These are phyloP conservation scores for Prunella fulvescens DNA, from an alignment of 2,113 vertebrate genomes.

Conservation along the genomic window DNA sequence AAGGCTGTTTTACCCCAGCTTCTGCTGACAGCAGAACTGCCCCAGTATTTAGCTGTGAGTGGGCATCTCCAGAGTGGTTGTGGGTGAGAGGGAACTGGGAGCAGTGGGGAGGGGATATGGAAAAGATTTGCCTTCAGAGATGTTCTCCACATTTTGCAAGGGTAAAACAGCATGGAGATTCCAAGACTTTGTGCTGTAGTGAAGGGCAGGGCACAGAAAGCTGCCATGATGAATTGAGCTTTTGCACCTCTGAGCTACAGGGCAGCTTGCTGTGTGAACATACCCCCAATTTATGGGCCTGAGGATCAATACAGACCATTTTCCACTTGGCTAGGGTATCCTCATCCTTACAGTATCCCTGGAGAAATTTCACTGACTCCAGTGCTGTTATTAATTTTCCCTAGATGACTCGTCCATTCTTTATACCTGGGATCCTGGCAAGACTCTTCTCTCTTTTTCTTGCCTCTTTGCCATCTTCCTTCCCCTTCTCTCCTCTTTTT, in stretches of 20 bases:
- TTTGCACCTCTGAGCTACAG: background rate
- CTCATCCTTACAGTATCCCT: background rate
- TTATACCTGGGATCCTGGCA: background rate
- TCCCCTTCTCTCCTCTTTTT: background rate
- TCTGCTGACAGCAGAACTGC: background rate
- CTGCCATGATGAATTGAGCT: background rate
- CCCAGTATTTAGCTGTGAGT: background rate
- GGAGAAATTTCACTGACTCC: background rate
- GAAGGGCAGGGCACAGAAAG: background rate
- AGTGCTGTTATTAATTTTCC: background rate
- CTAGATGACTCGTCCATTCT: background rate
- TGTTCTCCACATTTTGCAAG: background rate
- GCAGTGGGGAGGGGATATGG: accelerated
- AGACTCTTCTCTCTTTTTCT: background rate
- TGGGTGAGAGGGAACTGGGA: background rate
- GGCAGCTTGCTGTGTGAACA: accelerated
- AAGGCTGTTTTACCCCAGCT: background rate
- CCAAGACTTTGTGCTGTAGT: background rate
- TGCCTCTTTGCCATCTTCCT: background rate
- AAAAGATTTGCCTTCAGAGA: background rate
- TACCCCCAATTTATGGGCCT: background rate
- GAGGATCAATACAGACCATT: background rate
- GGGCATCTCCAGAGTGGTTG: background rate
- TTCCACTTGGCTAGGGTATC: background rate
- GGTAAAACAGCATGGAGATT: background rate